Evolutionary conservation across 2,113 vertebrate species (phyloP).

Genomic region (Engraulis encrasicolus): DNA sequence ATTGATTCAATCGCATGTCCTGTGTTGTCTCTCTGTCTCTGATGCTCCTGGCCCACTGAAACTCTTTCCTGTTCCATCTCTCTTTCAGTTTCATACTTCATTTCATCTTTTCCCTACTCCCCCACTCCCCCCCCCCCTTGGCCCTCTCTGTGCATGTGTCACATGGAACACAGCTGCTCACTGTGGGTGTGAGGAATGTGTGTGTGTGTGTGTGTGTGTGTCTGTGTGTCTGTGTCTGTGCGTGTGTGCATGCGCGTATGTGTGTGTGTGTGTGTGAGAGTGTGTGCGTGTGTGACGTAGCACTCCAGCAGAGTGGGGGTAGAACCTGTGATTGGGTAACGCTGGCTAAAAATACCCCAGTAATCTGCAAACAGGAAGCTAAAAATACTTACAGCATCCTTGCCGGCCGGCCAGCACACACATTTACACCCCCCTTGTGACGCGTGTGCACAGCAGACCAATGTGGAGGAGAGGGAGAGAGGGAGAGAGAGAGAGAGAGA

Average conservation of each 20-base stretch:
- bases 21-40: neutral
- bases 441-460: slow-evolving; percentile 23
- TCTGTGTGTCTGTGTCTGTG: too few relatives aligned
- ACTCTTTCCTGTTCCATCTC: neutral
- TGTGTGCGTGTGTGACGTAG: slow-evolving; percentile 47
- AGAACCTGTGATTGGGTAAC: slow-evolving; percentile 46
- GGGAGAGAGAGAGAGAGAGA: too few relatives aligned
- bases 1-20: neutral
- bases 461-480: slow-evolving; percentile 30
- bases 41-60: neutral
- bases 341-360: slow-evolving; percentile 58
- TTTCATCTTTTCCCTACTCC: neutral
- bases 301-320: neutral
- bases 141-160: neutral
- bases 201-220: slow-evolving; percentile 46
- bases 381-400: slow-evolving; percentile 43
- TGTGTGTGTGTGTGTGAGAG: slow-evolving; percentile 42
- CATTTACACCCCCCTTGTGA: slow-evolving; percentile 25
- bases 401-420: slow-evolving; percentile 14
- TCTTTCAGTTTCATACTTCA: neutral
- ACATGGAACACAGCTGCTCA: slow-evolving; percentile 41
- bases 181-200: slow-evolving; percentile 60
- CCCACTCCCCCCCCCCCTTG: neutral
- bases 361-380: slow-evolving; percentile 56
- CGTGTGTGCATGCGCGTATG: too few relatives aligned